These are phyloP conservation scores for Lamprologus callipterus DNA, from an alignment of 2,113 vertebrate species.

Conservation along the genomic window DNA sequence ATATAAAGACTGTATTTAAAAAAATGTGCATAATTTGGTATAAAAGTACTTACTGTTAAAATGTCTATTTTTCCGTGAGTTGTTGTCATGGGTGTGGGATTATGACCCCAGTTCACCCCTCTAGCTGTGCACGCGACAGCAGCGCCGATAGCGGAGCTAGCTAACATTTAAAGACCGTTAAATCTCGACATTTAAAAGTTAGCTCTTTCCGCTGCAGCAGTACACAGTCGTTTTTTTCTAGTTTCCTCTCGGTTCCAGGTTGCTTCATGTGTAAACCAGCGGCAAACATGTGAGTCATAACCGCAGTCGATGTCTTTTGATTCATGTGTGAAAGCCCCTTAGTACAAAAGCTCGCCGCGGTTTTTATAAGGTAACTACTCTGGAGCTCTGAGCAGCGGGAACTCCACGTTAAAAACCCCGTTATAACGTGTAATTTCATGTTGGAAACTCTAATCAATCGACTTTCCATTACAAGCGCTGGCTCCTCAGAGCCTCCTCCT, in stretches of 20 bases:
- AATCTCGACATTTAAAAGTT: not conserved
- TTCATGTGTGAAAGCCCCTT: slow-evolving; percentile 42
- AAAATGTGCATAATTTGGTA: not conserved
- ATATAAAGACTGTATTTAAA: rapidly evolving
- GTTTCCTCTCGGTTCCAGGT: not conserved
- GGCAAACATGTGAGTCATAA: slow-evolving; percentile 60
- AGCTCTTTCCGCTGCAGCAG: not conserved
- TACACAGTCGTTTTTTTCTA: not conserved
- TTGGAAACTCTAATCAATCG: slow-evolving; percentile 58
- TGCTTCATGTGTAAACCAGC: slow-evolving; percentile 17
- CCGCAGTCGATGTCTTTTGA: slow-evolving; percentile 37
- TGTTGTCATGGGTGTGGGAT: not conserved
- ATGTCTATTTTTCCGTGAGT: not conserved
- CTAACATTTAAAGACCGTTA: not conserved
- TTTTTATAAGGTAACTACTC: slow-evolving; percentile 34
- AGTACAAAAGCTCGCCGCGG: not conserved
- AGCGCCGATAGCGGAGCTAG: not conserved
- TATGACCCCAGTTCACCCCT: not conserved
- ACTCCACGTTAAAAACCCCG: not conserved
- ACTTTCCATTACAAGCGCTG: slow-evolving; percentile 56
- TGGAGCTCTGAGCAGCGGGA: slow-evolving; percentile 3
- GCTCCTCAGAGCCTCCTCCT: slow-evolving; percentile 21
- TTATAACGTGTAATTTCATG: not conserved
- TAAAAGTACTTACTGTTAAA: not conserved
- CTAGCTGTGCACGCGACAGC: not conserved